phyloP scores from a whole-genome alignment of 2,888 invertebrate genomes.

The Ceriagrion tenellum region DNA sequence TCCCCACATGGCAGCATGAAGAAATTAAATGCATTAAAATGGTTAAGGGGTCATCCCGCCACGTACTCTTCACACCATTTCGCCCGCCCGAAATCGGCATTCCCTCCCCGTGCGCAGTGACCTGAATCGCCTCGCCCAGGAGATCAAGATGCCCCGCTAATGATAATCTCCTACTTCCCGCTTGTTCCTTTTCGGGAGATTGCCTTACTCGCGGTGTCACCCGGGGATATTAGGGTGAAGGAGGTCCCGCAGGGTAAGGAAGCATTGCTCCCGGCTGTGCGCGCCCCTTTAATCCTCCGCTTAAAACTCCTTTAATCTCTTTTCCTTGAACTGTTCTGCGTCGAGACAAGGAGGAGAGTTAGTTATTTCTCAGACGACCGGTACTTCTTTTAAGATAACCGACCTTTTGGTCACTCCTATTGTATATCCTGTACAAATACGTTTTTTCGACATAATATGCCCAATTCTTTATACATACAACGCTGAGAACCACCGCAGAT shows the following conservation, averaged over 20 bases:
- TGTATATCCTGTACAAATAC: too few relatives aligned
- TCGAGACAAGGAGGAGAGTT: neutral
- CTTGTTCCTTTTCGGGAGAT: neutral
- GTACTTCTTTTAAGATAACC: neutral
- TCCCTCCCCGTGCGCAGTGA: neutral
- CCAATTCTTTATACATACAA: too few relatives aligned
- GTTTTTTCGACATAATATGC: too few relatives aligned
- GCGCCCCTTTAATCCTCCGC: neutral
- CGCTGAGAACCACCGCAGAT: too few relatives aligned
- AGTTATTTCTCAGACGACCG: neutral
- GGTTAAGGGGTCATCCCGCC: neutral
- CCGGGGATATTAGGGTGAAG: neutral
- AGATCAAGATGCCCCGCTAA: constrained; percentile 1
- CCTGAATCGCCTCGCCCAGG: neutral
- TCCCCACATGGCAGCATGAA: too few relatives aligned
- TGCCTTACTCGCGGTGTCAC: neutral
- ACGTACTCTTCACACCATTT: neutral
- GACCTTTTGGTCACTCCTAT: neutral
- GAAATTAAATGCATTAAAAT: neutral
- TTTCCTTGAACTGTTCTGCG: neutral
- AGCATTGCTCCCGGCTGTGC: neutral
- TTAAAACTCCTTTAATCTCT: neutral
- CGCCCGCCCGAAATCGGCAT: neutral
- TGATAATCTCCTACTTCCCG: neutral
- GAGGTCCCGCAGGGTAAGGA: neutral